phyloP scores from a whole-genome alignment of 2,113 vertebrate species.

The Nycticorax nycticorax region DNA sequence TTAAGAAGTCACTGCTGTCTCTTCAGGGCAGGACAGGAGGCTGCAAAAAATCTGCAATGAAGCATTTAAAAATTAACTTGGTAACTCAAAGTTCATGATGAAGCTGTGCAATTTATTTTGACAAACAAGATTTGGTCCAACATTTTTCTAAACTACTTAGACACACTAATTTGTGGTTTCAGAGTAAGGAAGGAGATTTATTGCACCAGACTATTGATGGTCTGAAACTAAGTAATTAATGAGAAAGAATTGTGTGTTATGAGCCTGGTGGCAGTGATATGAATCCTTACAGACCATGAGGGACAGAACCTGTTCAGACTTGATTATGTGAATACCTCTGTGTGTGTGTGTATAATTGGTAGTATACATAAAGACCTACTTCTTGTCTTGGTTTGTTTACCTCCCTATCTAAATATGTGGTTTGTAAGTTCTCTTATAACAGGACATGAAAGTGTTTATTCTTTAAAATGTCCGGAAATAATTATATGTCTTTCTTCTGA shows the following conservation, averaged over 20 bases:
- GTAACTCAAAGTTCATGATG: slow-evolving; percentile 12
- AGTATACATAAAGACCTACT: background rate
- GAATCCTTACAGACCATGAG: background rate
- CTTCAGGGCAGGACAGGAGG: background rate
- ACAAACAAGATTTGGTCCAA: background rate
- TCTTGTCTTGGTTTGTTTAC: background rate
- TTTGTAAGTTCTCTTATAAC: background rate
- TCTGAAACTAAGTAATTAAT: background rate
- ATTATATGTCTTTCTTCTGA: background rate
- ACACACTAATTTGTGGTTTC: background rate
- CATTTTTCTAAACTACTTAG: background rate
- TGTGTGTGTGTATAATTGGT: background rate
- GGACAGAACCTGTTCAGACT: background rate
- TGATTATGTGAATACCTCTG: background rate
- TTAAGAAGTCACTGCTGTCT: background rate
- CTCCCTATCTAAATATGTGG: background rate
- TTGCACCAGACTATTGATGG: background rate
- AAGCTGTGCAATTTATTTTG: background rate
- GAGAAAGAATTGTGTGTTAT: background rate
- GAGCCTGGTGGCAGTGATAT: background rate
- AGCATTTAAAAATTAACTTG: slow-evolving; percentile 48
- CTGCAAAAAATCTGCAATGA: background rate
- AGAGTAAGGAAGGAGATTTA: background rate
- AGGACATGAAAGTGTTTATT: background rate
- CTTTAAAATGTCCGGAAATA: background rate